Percentiles rank a stretch among this genome's conserved stretches.
Conservation (phyloP, 2,797 vertebrate species). For the Gymnothorax reevesii region DNA sequence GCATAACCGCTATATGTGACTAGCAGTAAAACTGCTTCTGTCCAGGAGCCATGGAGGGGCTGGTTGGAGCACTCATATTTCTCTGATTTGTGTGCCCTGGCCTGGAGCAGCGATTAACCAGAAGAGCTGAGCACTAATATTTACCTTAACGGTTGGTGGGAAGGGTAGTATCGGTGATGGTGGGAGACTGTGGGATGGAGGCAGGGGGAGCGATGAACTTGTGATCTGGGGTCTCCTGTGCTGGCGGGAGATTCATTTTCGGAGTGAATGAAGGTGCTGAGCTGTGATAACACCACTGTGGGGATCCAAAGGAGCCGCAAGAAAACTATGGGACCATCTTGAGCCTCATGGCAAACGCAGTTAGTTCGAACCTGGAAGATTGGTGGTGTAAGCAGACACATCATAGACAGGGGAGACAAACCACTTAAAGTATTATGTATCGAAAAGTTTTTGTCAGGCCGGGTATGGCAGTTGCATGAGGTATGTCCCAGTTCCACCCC, state of each 20-base stretch:
- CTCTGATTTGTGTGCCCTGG: not conserved
- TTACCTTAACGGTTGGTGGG: not conserved
- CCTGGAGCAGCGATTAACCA: not conserved
- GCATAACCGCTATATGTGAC: not conserved
- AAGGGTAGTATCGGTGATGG: not conserved
- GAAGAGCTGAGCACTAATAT: slow-evolving; percentile 13
- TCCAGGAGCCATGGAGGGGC: too few relatives aligned
- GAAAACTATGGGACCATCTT: too few relatives aligned
- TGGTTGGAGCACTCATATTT: not conserved
- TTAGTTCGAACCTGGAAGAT: too few relatives aligned
- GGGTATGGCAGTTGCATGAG: too few relatives aligned
- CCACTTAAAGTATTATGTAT: too few relatives aligned
- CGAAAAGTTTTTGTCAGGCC: too few relatives aligned
- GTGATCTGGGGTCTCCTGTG: not conserved
- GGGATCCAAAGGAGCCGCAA: too few relatives aligned
- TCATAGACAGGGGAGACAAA: too few relatives aligned
- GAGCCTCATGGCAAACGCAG: too few relatives aligned
- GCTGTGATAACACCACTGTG: not conserved
- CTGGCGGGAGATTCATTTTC: not conserved
- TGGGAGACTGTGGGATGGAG: not conserved
- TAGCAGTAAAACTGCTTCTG: not conserved
- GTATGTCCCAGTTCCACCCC: too few relatives aligned
- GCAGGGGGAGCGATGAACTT: too few relatives aligned
- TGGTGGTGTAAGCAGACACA: too few relatives aligned
- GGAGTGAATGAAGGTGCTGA: not conserved